These are phyloP conservation scores for Lutjanus argentimaculatus DNA, from an alignment of 2,797 vertebrate genomes.

Conservation along the genomic window DNA sequence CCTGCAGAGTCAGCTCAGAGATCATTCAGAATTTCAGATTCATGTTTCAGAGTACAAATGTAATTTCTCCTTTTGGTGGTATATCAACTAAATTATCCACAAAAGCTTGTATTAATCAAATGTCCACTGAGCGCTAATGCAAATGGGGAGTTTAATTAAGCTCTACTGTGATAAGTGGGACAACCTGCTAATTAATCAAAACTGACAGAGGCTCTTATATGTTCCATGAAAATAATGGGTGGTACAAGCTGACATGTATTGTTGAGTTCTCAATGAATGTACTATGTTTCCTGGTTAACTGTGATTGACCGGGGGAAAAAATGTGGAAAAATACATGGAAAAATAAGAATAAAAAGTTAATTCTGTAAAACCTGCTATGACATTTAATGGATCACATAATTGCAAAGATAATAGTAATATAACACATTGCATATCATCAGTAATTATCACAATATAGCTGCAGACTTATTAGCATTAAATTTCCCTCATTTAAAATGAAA, in stretches of 20 bases:
- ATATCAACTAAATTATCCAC: slow-evolving; percentile 75
- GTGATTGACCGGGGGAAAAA: slow-evolving; percentile 7
- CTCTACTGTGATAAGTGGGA: slow-evolving; percentile 77
- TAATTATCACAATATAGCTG: slow-evolving; percentile 55
- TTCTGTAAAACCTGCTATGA: slow-evolving; percentile 41
- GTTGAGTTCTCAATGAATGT: slow-evolving; percentile 61
- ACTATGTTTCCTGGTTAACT: slow-evolving; percentile 38
- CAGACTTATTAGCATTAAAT: slow-evolving; percentile 34
- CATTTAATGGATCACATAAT: slow-evolving; percentile 33
- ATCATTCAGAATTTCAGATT: slow-evolving; percentile 60
- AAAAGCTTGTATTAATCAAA: slow-evolving; percentile 80
- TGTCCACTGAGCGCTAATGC: slow-evolving; percentile 70
- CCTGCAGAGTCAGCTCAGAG: slow-evolving; percentile 44
- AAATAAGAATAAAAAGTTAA: slow-evolving; percentile 28
- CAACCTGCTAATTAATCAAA: slow-evolving; percentile 84
- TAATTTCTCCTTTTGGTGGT: slow-evolving; percentile 55
- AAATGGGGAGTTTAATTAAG: slow-evolving; percentile 84
- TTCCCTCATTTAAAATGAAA: slow-evolving; percentile 13
- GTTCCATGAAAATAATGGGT: slow-evolving; percentile 57
- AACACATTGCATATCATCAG: slow-evolving; percentile 44
- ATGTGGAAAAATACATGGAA: neutral
- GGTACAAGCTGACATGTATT: slow-evolving; percentile 58
- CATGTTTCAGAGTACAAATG: slow-evolving; percentile 52
- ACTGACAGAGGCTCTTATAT: slow-evolving; percentile 69
- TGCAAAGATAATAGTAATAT: slow-evolving; percentile 39